Conservation (phyloP, 2,113 vertebrate species). For the Pedetes capensis region DNA sequence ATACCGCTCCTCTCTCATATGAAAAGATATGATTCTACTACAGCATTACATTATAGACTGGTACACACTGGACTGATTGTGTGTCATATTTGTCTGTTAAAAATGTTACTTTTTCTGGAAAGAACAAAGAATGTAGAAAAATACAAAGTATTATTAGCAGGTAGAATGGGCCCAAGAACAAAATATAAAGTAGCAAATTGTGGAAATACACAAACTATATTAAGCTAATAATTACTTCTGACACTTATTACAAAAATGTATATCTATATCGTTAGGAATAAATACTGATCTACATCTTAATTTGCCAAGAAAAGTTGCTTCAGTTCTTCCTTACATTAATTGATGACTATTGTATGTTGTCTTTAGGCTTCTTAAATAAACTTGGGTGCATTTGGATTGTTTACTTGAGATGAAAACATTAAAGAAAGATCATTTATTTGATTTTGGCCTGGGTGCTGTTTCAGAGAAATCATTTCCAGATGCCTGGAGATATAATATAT, state of each 20-base stretch:
- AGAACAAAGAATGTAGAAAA: not conserved
- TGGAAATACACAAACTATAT: not conserved
- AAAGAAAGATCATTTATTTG: slow-evolving; percentile 39
- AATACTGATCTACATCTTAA: not conserved
- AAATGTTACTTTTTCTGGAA: not conserved
- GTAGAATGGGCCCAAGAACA: not conserved
- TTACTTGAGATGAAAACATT: slow-evolving; percentile 28
- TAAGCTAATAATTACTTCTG: slow-evolving; percentile 18
- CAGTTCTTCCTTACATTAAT: not conserved
- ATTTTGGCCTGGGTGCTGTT: slow-evolving; percentile 34
- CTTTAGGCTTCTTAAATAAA: not conserved
- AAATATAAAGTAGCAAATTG: not conserved
- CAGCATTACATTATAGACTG: not conserved
- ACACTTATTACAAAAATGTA: not conserved
- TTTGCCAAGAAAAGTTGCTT: not conserved
- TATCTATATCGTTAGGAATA: not conserved
- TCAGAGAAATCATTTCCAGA: slow-evolving; percentile 30
- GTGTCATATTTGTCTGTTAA: not conserved
- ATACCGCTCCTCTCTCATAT: not conserved
- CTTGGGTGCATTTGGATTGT: not conserved
- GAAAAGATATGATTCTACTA: not conserved
- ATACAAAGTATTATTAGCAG: not conserved
- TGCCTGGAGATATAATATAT: slow-evolving; percentile 34
- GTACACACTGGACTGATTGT: not conserved
- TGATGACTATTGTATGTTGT: not conserved